Percentiles rank a stretch among this genome's conserved stretches.
Conservation (phyloP, 2,113 vertebrate species). For the Marmota flaviventris region DNA sequence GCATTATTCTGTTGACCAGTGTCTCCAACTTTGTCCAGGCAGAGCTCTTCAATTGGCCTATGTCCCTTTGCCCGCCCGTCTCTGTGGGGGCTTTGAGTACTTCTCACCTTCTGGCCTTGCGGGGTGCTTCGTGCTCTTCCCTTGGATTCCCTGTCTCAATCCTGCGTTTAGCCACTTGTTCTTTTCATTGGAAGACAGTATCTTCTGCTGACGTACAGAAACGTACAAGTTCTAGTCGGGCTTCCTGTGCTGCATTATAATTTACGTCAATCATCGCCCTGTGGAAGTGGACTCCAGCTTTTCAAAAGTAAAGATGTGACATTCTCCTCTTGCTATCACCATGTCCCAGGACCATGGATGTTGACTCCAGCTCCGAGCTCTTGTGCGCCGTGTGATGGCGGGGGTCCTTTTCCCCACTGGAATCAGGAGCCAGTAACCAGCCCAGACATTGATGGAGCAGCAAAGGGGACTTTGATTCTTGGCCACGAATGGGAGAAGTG, state of each 20-base stretch:
- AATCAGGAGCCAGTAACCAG: not conserved
- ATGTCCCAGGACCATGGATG: not conserved
- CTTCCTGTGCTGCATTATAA: not conserved
- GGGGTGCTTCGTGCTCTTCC: not conserved
- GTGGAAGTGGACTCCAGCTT: not conserved
- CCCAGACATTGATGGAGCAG: not conserved
- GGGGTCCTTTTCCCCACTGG: not conserved
- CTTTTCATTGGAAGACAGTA: too few relatives aligned
- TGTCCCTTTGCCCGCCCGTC: not conserved
- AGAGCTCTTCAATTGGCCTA: not conserved
- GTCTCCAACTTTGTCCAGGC: not conserved
- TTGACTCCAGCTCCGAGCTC: not conserved
- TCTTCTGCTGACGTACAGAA: too few relatives aligned
- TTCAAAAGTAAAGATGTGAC: not conserved
- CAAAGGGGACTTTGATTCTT: not conserved
- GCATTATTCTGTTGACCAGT: not conserved
- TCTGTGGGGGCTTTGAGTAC: not conserved
- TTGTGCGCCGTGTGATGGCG: not conserved
- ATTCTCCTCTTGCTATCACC: too few relatives aligned
- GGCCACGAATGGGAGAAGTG: not conserved
- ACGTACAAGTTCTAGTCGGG: not conserved
- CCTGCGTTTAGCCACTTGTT: too few relatives aligned
- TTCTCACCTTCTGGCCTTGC: not conserved
- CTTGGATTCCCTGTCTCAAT: not conserved
- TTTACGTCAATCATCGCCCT: not conserved